Conservation (phyloP, 2,888 invertebrate species). For the Aproaerema taeniolella region DNA sequence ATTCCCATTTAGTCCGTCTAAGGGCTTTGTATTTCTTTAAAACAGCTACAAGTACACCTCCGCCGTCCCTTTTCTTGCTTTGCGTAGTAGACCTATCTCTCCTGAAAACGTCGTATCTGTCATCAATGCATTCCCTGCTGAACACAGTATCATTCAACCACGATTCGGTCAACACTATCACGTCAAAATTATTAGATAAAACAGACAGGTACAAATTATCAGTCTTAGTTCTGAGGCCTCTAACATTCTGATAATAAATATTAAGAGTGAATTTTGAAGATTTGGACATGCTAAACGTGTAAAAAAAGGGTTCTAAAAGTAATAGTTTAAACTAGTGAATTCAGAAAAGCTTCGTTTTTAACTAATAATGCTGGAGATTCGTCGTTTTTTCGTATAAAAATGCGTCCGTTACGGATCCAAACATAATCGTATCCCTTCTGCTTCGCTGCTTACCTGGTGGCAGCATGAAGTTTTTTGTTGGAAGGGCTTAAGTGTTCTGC, state of each 20-base stretch:
- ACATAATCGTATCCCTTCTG: too few relatives aligned
- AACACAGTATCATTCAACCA: background rate
- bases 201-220: background rate
- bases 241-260: slow-evolving; percentile 5
- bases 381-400: too few relatives aligned
- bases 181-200: background rate
- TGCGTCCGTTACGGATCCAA: too few relatives aligned
- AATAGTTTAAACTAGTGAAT: too few relatives aligned
- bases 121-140: background rate
- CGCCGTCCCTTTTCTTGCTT: background rate
- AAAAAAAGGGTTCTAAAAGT: too few relatives aligned
- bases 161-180: background rate
- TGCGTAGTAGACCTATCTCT: background rate
- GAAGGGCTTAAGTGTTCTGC: too few relatives aligned
- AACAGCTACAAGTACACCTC: background rate
- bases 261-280: too few relatives aligned
- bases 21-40: background rate
- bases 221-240: slow-evolving; percentile 1
- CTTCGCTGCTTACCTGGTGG: too few relatives aligned
- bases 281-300: too few relatives aligned
- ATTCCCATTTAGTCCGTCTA: background rate
- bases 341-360: too few relatives aligned
- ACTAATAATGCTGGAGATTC: too few relatives aligned
- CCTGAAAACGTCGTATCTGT: background rate
- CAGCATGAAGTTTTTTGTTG: too few relatives aligned